phyloP scores from a whole-genome alignment of 2,797 vertebrate genomes.

The Nothura maculosa region DNA sequence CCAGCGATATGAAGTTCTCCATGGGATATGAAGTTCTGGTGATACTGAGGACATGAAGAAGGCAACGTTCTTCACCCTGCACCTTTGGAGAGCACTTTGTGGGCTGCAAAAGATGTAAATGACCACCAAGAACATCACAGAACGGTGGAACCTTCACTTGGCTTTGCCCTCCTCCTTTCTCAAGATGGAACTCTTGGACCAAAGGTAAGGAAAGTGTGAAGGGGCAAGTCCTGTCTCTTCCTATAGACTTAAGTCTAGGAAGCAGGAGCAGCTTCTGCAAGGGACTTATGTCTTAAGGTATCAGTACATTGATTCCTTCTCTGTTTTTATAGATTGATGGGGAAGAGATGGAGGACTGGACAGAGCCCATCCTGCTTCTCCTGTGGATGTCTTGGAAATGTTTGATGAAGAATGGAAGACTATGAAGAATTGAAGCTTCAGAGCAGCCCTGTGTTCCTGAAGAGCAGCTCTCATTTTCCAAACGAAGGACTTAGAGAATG shows the following conservation, averaged over 20 bases:
- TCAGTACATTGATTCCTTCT: background rate
- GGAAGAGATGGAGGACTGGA: too few species aligned
- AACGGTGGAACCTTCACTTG: background rate
- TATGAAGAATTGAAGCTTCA: background rate
- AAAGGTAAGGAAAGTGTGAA: background rate
- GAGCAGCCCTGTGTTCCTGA: background rate
- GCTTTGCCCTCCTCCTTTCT: fast-evolving
- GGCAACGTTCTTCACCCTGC: fast-evolving
- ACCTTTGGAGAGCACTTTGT: background rate
- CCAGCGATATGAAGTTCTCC: background rate
- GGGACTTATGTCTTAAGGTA: background rate
- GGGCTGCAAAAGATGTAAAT: background rate
- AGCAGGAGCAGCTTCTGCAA: background rate
- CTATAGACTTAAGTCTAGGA: background rate
- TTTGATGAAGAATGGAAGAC: too few species aligned
- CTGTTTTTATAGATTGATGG: background rate
- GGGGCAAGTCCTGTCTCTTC: too few species aligned
- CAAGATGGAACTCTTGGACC: background rate
- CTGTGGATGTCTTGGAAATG: background rate
- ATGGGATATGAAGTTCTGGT: fast-evolving
- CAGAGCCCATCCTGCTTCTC: background rate
- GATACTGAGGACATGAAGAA: fast-evolving
- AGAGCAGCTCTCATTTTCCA: fast-evolving
- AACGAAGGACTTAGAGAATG: background rate
- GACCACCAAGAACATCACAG: background rate